These are phyloP conservation scores for Lineus longissimus DNA, from an alignment of 1,140 invertebrate genomes.

Conservation along the genomic window DNA sequence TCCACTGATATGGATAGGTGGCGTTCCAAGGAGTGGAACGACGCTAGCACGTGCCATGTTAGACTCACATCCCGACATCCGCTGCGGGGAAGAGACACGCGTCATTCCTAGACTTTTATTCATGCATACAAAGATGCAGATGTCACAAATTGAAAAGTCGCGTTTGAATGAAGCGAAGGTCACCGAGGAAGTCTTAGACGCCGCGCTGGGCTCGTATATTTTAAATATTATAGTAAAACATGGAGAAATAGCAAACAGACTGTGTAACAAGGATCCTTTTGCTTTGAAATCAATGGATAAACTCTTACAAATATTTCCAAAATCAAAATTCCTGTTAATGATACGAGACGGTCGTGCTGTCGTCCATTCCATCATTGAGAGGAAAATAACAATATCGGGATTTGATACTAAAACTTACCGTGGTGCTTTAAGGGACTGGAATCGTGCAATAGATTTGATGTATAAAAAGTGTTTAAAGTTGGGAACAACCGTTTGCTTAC, in stretches of 20 bases:
- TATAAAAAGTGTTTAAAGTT: slow-evolving; percentile 79
- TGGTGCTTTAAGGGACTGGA: slow-evolving; percentile 93
- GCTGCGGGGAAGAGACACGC: slow-evolving; percentile 95
- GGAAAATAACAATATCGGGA: slow-evolving; percentile 93
- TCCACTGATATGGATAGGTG: slow-evolving; percentile 93
- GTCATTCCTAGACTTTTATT: slow-evolving; percentile 69
- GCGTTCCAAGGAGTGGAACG: slow-evolving; percentile 90
- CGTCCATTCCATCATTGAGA: slow-evolving; percentile 92
- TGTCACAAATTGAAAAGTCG: slow-evolving; percentile 46
- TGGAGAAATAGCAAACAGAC: slow-evolving; percentile 79
- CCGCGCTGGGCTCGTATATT: slow-evolving; percentile 93
- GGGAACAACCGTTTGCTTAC: slow-evolving; percentile 77
- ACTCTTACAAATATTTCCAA: slow-evolving; percentile 61
- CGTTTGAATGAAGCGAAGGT: slow-evolving; percentile 89
- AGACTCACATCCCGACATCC: slow-evolving; percentile 92
- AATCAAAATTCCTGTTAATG: slow-evolving; percentile 94
- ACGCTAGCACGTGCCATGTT: slow-evolving; percentile 95
- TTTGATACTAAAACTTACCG: slow-evolving; percentile 89
- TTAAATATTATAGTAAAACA: slow-evolving; percentile 85
- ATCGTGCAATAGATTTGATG: slow-evolving; percentile 87
- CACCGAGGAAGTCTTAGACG: slow-evolving; percentile 82
- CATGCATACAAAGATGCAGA: slow-evolving; percentile 18
- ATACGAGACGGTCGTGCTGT: slow-evolving; percentile 92
- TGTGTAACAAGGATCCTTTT: slow-evolving; percentile 98
- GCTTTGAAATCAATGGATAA: slow-evolving; percentile 89